Conservation (phyloP, 2,888 invertebrate species). For the Heliconius ethilla region DNA sequence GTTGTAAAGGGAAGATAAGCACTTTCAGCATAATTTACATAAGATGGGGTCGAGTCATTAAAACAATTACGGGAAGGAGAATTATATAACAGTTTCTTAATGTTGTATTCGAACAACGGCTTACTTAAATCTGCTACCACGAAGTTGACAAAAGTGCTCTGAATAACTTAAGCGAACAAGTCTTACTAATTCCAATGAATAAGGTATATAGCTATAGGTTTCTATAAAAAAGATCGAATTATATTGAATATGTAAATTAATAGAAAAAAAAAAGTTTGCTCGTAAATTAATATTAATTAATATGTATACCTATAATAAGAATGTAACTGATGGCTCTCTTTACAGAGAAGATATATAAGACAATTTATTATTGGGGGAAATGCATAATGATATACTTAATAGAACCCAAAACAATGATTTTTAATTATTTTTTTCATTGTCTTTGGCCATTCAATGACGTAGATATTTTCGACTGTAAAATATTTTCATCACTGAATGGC, state of each 20-base stretch:
- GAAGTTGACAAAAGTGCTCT: slow-evolving; percentile 4
- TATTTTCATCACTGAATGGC: no score
- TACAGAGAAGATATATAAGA: no score
- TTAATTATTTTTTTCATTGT: no score
- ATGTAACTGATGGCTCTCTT: no score
- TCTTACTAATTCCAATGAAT: background rate
- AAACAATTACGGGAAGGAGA: slow-evolving; percentile 49
- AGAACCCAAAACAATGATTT: no score
- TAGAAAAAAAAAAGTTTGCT: background rate
- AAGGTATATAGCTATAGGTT: no score
- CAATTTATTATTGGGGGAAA: no score
- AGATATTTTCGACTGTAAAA: no score
- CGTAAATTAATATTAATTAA: no score
- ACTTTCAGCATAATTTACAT: slow-evolving; percentile 52
- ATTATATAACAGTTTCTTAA: slow-evolving; percentile 17
- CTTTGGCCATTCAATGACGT: no score
- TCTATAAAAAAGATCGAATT: background rate
- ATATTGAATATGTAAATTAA: background rate
- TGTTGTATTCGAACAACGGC: slow-evolving; percentile 15
- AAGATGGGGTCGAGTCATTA: slow-evolving; percentile 50
- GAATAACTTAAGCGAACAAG: slow-evolving; percentile 6
- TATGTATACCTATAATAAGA: no score
- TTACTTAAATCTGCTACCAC: slow-evolving; percentile 17
- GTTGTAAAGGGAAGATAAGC: slow-evolving; percentile 60
- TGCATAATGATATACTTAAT: no score